Evolutionary conservation across 2,797 vertebrate genomes (phyloP), one percentile per base, ranked within the genome.

Genomic region (Chromobotia macracanthus): DNA sequence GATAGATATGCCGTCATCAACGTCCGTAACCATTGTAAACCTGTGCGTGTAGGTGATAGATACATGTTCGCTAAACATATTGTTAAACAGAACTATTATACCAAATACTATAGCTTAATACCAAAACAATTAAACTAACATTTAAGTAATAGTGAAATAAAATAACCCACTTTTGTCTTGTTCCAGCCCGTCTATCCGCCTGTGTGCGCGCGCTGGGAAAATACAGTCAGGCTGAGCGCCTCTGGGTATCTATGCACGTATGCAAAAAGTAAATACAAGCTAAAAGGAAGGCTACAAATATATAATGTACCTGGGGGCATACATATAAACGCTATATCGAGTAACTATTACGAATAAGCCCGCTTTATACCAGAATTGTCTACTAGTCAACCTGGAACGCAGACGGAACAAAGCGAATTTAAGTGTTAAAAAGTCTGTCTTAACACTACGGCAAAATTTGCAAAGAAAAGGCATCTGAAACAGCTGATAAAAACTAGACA

Each of bases 161-260:
- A 56, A 85, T 82, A 76, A 70, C 75, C 48, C 78, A 77, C 53
- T n/a, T 53, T 85, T 87, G 87, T 87, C 87, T 83, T 85, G 12
- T 78, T 83, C 82, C 82, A 79, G 15, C 72, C 23, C 60, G 81
- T 86, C 86, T 64, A 83, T 80, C 86, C 90, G 89, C 86, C 87
- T 72, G 83, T 89, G 90, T 79, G 90, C 90, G 77, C 61, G 61
- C 68, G 19, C 68, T 77, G 76, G 25, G 35, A 73, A 74, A 80
- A 83, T 73, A 80, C 73, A 85, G 86, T 82, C 83, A 85, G 89
- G 87, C 88, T 87, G 90, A 86, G 89, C 87, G 74, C 82, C 76
- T 72, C 73, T 74, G 83, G 80, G 86, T 85, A 82, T 89, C 89
- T 92, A 92, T 92, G 91, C 92, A 92, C 88, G 88, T 85, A 88